Evolutionary conservation across 2,797 vertebrate species (phyloP), one percentile per base, ranked within the genome.

Genomic region (Brotula barbata): DNA sequence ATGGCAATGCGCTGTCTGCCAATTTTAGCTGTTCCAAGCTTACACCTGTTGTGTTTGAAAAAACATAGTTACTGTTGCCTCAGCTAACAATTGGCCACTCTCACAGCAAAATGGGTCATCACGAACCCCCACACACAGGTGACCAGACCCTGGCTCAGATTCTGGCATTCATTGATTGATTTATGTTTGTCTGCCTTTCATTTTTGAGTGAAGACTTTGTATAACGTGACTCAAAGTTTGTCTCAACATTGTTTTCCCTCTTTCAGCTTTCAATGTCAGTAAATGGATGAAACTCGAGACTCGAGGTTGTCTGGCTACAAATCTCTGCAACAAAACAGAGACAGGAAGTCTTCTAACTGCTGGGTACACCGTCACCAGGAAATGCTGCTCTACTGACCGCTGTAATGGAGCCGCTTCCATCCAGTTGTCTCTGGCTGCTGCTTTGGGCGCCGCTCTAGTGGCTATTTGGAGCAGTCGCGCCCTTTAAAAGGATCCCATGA

Each of bases 351-450:
- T 90, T 52, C 62, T 89, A 45, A 73, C 67, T 1, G 72, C 36
- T 0, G 33, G 40, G 0, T 87, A 85, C 80, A 72, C 47, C 3
- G 0, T 84, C 56, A 66, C 9, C 22, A 74, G 15, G 16, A 43
- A 16, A 44, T 90, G 87, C 78, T 89, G 89, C 65, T 51, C 1
- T 62, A 61, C 63, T 0, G 20, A 86, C 62, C 14, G 1, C 1
- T 89, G 85, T 16, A 89, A 88, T 0, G 68, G 73, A 25, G 85
- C 76, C 54, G 46, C 68, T 6, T 59, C 77, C 36, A 2, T 67
- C 25, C 76, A 77, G 21, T 14, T 84, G 1, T 53, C 75, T 22
- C 13, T 78, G 20, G 28, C 47, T 10, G 77, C 64, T 5, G 72
- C 62, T 43, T 12, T 87, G 52, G 53, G 61, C 0, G 10, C 73